A percentile compares a stretch with the other conserved stretches of the same genome.
phyloP scores from a whole-genome alignment of 1,140 invertebrate genomes.

The Eriocheir sinensis region DNA sequence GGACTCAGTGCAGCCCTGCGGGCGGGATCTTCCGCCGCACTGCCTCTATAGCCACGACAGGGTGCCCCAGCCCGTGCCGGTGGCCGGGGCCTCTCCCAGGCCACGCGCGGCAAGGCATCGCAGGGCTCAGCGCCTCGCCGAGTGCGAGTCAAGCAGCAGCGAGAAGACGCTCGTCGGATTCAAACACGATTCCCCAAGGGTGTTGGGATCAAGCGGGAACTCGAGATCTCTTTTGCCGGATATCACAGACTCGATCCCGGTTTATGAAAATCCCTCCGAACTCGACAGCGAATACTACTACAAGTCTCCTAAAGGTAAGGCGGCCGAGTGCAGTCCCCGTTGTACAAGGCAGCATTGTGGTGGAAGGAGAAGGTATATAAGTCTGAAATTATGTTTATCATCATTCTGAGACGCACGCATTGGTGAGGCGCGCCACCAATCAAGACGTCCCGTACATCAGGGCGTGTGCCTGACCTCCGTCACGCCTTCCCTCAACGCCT shows the following conservation, averaged over 20 bases:
- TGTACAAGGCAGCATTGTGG: neutral
- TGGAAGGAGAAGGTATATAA: neutral
- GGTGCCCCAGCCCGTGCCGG: slow-evolving; percentile 52
- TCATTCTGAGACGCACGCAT: neutral
- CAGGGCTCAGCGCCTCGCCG: slow-evolving; percentile 39
- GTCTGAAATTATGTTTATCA: too few relatives aligned
- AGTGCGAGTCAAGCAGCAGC: slow-evolving; percentile 64
- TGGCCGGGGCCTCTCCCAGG: neutral
- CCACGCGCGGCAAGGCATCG: neutral
- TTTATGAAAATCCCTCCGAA: slow-evolving; percentile 76
- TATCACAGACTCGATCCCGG: slow-evolving; percentile 67
- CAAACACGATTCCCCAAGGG: slow-evolving; percentile 61
- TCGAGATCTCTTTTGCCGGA: slow-evolving; percentile 63
- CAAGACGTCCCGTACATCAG: too few relatives aligned
- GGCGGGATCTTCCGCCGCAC: slow-evolving; percentile 6
- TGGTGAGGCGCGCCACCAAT: too few relatives aligned
- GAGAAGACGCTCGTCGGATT: slow-evolving; percentile 73
- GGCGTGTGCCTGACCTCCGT: too few relatives aligned
- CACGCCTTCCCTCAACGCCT: too few relatives aligned
- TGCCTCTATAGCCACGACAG: slow-evolving; percentile 62
- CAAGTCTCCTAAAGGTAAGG: slow-evolving; percentile 76
- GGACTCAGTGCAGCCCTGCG: neutral
- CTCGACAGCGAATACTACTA: slow-evolving; percentile 72
- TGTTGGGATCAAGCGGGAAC: slow-evolving; percentile 61
- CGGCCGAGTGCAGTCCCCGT: neutral